Percentiles rank a stretch among this genome's conserved stretches.
Conservation (phyloP, 2,113 vertebrate species). For the Upupa epops region DNA sequence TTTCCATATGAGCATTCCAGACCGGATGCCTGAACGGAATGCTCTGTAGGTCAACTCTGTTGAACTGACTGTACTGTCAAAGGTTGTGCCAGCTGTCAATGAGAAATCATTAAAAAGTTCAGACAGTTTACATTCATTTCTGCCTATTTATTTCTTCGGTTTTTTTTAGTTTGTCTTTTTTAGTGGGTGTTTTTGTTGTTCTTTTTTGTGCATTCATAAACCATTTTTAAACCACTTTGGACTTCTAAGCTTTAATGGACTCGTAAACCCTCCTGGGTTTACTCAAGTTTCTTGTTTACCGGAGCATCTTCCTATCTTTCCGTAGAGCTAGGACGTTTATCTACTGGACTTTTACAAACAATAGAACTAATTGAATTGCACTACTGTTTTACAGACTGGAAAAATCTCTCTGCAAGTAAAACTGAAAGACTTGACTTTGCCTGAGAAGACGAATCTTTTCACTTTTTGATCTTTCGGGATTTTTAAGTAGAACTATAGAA, state of each 20-base stretch:
- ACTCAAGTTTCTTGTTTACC: conserved; percentile 84
- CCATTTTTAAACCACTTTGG: conserved; percentile 78
- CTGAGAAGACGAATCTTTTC: conserved; percentile 77
- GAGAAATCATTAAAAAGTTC: conserved; percentile 74
- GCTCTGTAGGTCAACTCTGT: conserved; percentile 78
- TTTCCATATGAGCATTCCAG: conserved; percentile 79
- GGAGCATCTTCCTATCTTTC: conserved; percentile 85
- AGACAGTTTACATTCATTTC: conserved; percentile 81
- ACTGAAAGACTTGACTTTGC: conserved; percentile 76
- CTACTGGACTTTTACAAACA: conserved; percentile 80
- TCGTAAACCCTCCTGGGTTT: conserved; percentile 79
- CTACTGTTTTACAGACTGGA: conserved; percentile 90
- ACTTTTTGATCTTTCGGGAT: conserved; percentile 83
- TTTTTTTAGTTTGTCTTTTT: conserved; percentile 67
- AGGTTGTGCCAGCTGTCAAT: conserved; percentile 71
- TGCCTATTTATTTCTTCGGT: conserved; percentile 82
- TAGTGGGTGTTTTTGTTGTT: conserved; percentile 56
- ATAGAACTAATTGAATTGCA: conserved; percentile 89
- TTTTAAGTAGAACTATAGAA: conserved; percentile 84
- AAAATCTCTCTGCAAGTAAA: conserved; percentile 82
- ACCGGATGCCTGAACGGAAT: conserved; percentile 79
- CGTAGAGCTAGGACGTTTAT: conserved; percentile 77
- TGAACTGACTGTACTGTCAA: conserved; percentile 78
- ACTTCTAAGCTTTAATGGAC: conserved; percentile 81
- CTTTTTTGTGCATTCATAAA: conserved; percentile 64